Conservation (phyloP, 2,113 vertebrate genomes). For the Hystrix brachyura region DNA sequence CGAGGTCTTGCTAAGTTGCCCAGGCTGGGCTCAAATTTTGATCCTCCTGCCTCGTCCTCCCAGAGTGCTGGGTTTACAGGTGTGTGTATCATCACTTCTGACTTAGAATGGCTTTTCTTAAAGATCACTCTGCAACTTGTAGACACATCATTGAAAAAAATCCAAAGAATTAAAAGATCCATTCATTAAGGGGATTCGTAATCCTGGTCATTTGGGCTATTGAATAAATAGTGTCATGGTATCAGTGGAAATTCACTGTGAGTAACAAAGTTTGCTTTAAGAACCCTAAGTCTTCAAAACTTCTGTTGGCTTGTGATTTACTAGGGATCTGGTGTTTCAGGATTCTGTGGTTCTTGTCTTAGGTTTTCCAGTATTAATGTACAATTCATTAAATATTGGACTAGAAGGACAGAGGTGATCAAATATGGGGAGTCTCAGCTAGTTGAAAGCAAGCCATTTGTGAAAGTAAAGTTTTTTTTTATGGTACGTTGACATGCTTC, state of each 20-base stretch:
- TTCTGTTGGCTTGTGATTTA: not conserved
- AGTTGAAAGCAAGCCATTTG: not conserved
- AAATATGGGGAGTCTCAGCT: not conserved
- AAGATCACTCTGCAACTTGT: slow-evolving; percentile 21
- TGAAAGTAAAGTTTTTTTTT: slow-evolving; percentile 33
- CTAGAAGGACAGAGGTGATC: not conserved
- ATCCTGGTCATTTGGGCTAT: not conserved
- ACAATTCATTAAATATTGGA: not conserved
- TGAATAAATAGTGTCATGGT: not conserved
- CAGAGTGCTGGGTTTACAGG: not conserved
- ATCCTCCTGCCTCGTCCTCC: not conserved
- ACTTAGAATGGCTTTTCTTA: not conserved
- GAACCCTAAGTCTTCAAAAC: not conserved
- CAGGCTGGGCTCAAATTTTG: not conserved
- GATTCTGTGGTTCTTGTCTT: slow-evolving; percentile 17
- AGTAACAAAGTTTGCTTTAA: not conserved
- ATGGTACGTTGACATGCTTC: not conserved
- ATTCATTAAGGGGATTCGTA: not conserved
- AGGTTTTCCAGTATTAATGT: slow-evolving; percentile 43
- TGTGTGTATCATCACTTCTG: not conserved
- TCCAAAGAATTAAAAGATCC: not conserved
- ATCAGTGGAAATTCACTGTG: not conserved
- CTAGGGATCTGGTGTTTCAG: not conserved
- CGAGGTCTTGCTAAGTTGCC: not conserved
- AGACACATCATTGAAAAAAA: slow-evolving; percentile 31